These are phyloP conservation scores for Marcusenius ussheri DNA, from an alignment of 2,113 vertebrate genomes.

Conservation along the genomic window DNA sequence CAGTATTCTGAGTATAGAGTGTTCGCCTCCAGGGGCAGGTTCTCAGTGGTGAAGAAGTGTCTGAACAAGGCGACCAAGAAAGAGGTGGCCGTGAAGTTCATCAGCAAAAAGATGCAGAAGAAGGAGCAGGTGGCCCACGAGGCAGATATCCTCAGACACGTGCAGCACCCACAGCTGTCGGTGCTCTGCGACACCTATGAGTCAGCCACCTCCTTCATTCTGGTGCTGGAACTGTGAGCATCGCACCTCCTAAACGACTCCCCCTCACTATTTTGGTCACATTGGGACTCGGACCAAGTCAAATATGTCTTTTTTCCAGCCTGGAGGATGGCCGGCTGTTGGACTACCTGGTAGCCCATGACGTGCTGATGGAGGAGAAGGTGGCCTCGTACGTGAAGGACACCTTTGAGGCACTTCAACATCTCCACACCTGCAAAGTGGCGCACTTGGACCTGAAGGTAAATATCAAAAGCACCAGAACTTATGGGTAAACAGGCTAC, in stretches of 20 bases:
- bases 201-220: conserved; percentile 75
- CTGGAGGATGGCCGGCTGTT: conserved; percentile 86
- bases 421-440: conserved; percentile 91
- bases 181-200: conserved; percentile 84
- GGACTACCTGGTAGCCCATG: conserved; percentile 90
- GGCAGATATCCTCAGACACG: conserved; percentile 77
- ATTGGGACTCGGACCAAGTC: background rate
- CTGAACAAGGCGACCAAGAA: conserved; percentile 83
- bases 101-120: conserved; percentile 95
- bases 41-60: conserved; percentile 91
- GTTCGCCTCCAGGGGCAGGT: conserved; percentile 71
- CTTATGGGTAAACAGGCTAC: background rate
- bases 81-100: conserved; percentile 90
- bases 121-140: conserved; percentile 92
- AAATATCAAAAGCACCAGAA: background rate
- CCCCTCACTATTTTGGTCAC: background rate
- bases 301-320: conserved; percentile 48
- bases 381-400: conserved; percentile 89
- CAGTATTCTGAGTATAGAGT: background rate
- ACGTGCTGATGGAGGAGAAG: conserved; percentile 94
- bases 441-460: conserved; percentile 95
- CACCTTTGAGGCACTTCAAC: conserved; percentile 85
- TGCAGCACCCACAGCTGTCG: conserved; percentile 85
- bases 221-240: conserved; percentile 90
- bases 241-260: background rate